Evolutionary conservation across 2,888 invertebrate genomes (phyloP).

Genomic region (Lithophane socia): DNA sequence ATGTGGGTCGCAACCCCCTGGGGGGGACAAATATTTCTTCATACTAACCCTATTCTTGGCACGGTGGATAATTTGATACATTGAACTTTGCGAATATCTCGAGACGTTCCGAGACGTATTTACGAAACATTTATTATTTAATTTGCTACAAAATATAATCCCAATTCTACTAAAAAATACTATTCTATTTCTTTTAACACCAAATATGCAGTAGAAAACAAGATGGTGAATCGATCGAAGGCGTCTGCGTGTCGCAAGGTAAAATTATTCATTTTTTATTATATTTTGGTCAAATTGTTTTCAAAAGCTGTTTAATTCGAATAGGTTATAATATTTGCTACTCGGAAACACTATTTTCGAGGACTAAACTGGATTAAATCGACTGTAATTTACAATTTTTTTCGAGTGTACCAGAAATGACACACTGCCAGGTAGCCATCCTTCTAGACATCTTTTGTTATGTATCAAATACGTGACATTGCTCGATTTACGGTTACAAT

Average conservation of each 20-base stretch:
- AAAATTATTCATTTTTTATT: background rate
- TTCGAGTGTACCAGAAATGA: background rate
- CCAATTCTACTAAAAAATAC: background rate
- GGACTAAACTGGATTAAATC: background rate
- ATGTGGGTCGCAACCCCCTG: too few relatives aligned
- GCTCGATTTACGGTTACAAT: background rate
- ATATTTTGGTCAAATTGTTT: background rate
- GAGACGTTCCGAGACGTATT: too few relatives aligned
- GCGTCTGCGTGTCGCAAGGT: background rate
- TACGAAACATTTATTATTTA: too few relatives aligned
- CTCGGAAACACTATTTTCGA: background rate
- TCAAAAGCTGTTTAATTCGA: background rate
- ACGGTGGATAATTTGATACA: too few relatives aligned
- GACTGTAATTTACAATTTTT: background rate
- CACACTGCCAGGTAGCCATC: background rate
- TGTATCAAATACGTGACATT: background rate
- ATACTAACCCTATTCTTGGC: too few relatives aligned
- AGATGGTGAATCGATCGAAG: background rate
- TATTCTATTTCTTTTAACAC: too few relatives aligned
- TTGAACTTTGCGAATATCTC: too few relatives aligned
- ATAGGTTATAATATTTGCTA: background rate
- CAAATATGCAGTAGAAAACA: background rate
- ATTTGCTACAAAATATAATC: too few relatives aligned
- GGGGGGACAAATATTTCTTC: too few relatives aligned
- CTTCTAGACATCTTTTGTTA: background rate